A percentile compares a stretch with the other conserved stretches of the same genome.
These are phyloP conservation scores for Chaetura pelagica DNA, from an alignment of 2,113 vertebrate species.

Conservation along the genomic window DNA sequence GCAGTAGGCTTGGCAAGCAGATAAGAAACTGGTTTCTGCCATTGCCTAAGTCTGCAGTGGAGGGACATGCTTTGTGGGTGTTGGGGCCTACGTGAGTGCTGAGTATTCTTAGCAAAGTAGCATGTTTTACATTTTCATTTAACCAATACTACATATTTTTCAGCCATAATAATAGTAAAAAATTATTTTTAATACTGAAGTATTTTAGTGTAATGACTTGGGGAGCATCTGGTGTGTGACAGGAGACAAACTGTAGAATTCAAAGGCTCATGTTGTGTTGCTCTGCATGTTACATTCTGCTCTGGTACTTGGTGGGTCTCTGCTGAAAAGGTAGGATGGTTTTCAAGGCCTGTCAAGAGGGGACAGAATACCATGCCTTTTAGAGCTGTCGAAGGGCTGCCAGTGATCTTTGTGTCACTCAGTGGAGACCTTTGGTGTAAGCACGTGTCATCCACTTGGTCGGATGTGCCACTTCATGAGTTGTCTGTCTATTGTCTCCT, in stretches of 20 bases:
- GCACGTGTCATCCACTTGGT: neutral
- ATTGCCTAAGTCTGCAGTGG: neutral
- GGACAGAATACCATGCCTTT: constrained; percentile 1
- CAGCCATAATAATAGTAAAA: neutral
- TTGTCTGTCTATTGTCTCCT: constrained; percentile 4
- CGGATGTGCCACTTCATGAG: neutral
- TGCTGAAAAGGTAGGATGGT: neutral
- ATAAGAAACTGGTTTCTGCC: neutral
- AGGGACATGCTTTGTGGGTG: neutral
- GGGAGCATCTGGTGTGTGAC: fast-evolving
- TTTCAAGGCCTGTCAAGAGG: neutral
- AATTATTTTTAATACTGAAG: neutral
- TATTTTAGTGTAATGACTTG: neutral
- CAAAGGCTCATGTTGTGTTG: fast-evolving
- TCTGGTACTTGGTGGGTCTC: neutral
- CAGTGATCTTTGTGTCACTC: neutral
- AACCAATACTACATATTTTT: neutral
- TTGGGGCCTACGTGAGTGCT: neutral
- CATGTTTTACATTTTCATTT: neutral
- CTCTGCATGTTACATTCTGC: neutral
- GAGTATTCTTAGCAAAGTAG: neutral
- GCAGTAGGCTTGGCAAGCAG: neutral
- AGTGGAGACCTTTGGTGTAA: neutral
- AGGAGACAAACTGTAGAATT: neutral
- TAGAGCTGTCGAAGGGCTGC: neutral